A percentile compares a stretch with the other conserved stretches of the same genome.
Conservation (phyloP, 2,113 vertebrate genomes). For the Sardina pilchardus region DNA sequence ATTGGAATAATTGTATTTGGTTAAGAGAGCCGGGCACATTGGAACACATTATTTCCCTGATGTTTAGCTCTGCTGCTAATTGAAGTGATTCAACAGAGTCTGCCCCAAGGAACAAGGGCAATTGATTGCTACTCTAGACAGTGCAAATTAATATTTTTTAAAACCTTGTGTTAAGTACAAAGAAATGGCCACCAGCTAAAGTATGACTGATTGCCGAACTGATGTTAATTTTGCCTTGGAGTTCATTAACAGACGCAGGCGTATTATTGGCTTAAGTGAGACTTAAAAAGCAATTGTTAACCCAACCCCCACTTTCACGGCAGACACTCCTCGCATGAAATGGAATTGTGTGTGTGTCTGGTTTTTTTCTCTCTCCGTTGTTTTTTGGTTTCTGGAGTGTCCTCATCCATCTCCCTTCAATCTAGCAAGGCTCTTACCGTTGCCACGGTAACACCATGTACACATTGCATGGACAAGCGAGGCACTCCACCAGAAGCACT, state of each 20-base stretch:
- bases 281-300: slow-evolving; percentile 31
- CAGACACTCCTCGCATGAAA: slow-evolving; percentile 37
- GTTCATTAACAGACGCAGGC: slow-evolving; percentile 21
- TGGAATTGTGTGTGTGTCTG: slow-evolving; percentile 28
- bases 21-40: slow-evolving; percentile 8
- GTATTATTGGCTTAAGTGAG: slow-evolving; percentile 36
- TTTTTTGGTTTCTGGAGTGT: slow-evolving; percentile 34
- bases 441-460: slow-evolving; percentile 48
- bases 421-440: slow-evolving; percentile 28
- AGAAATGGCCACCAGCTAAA: not conserved
- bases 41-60: slow-evolving; percentile 15
- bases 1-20: slow-evolving; percentile 37
- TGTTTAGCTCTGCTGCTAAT: slow-evolving; percentile 26
- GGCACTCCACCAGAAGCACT: slow-evolving; percentile 25
- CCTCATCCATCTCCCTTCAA: slow-evolving; percentile 34
- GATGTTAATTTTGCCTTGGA: slow-evolving; percentile 21
- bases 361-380: slow-evolving; percentile 15
- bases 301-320: slow-evolving; percentile 14
- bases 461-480: slow-evolving; percentile 12
- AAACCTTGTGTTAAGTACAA: not conserved
- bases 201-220: not conserved
- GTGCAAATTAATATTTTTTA: not conserved
- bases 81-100: slow-evolving; percentile 20
- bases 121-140: slow-evolving; percentile 19
- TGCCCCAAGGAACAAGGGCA: slow-evolving; percentile 3